phyloP scores from a whole-genome alignment of 92 coral and sea anemone genomes.

The Metridium senile region DNA sequence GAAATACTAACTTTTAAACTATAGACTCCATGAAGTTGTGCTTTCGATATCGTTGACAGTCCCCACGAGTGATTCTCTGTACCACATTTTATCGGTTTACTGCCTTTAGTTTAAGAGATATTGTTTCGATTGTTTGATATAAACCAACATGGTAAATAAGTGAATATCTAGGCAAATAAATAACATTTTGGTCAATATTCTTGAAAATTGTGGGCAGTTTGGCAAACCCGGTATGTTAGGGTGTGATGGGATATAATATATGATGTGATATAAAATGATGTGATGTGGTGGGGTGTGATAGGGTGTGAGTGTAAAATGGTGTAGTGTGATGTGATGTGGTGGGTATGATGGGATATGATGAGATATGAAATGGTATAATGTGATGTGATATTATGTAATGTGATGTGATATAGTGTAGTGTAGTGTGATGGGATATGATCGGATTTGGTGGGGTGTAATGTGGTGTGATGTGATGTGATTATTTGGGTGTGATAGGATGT shows the following conservation, averaged over 20 bases:
- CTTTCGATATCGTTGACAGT: too few relatives aligned
- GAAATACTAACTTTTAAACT: too few relatives aligned
- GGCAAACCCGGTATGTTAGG: not conserved
- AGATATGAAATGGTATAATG: not conserved
- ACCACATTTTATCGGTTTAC: too few relatives aligned
- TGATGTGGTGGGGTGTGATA: slow-evolving; percentile 1
- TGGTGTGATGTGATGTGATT: not conserved
- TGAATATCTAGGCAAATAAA: too few relatives aligned
- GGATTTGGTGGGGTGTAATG: not conserved
- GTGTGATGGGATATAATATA: not conserved
- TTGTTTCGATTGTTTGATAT: too few relatives aligned
- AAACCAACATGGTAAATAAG: too few relatives aligned
- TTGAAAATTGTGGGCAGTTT: too few relatives aligned
- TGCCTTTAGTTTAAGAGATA: too few relatives aligned
- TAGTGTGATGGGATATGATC: not conserved
- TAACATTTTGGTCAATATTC: too few relatives aligned
- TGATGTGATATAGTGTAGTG: not conserved
- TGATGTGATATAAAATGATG: not conserved
- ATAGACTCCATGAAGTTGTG: too few relatives aligned
- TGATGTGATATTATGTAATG: not conserved
- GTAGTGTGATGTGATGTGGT: not conserved
- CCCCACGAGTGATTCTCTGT: too few relatives aligned
- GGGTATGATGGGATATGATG: not conserved
- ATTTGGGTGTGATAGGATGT: not conserved
- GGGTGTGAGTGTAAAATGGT: not conserved